Percentiles rank a stretch among this genome's conserved stretches.
These are phyloP conservation scores for Cephus cinctus DNA, from an alignment of 1,140 invertebrate genomes.

Conservation along the genomic window DNA sequence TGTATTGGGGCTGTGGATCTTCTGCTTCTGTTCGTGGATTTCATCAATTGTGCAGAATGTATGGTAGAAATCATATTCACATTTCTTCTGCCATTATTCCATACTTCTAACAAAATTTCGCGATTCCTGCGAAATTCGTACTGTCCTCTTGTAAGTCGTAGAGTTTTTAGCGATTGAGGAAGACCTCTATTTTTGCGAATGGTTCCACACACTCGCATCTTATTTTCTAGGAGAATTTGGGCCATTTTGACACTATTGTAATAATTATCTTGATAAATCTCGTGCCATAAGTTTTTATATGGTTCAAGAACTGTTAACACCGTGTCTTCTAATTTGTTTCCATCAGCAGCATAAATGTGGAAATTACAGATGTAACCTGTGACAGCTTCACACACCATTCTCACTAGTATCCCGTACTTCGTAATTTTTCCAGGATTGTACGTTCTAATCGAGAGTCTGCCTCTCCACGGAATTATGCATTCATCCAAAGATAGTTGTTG, in stretches of 20 bases:
- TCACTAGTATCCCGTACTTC: constrained; percentile 27
- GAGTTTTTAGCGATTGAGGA: not conserved
- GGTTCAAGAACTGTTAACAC: not conserved
- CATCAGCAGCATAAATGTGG: too few species aligned
- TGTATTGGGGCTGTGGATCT: not conserved
- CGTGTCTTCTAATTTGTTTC: constrained; percentile 16
- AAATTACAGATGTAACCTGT: too few species aligned
- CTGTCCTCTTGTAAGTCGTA: not conserved
- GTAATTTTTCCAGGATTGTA: constrained; percentile 27
- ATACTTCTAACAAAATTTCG: too few species aligned
- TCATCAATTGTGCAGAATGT: not conserved
- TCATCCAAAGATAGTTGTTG: constrained; percentile 22
- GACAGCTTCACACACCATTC: constrained; percentile 26
- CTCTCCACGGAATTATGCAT: too few species aligned
- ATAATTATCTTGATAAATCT: constrained; percentile 17
- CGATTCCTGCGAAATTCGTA: too few species aligned
- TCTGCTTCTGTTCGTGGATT: not conserved
- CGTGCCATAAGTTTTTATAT: not conserved
- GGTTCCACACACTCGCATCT: not conserved
- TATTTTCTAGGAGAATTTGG: constrained; percentile 5
- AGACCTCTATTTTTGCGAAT: too few species aligned
- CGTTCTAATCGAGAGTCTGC: constrained; percentile 22
- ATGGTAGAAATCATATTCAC: not conserved
- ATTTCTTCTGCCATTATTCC: not conserved
- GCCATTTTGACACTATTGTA: not conserved